Conservation (phyloP, 1,140 invertebrate species). For the Chironomus striatipennis region DNA sequence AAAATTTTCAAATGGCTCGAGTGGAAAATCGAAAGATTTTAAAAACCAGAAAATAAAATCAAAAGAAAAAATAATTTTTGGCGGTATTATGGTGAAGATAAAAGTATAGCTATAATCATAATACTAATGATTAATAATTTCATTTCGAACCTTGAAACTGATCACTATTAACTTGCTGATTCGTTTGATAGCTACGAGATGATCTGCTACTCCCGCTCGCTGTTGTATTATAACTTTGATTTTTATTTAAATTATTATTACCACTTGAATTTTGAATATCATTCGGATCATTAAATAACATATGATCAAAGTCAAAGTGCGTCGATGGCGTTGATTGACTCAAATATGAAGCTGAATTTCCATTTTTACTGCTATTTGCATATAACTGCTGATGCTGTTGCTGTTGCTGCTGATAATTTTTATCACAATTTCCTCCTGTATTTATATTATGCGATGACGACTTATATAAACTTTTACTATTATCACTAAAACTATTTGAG, state of each 20-base stretch:
- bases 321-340: not conserved
- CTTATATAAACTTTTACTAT: conserved; percentile 17
- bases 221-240: conserved; percentile 17
- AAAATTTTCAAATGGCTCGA: no score
- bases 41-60: no score
- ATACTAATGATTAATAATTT: no score
- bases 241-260: not conserved
- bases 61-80: no score
- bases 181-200: conserved; percentile 17
- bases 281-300: not conserved
- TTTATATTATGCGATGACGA: conserved; percentile 17
- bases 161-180: conserved; percentile 14
- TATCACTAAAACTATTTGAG: conserved; percentile 22
- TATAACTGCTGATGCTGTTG: conserved; percentile 5
- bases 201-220: not conserved
- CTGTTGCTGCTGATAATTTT: conserved; percentile 16
- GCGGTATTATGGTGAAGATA: no score
- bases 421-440: conserved; percentile 22
- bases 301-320: conserved; percentile 10
- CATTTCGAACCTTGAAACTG: conserved; percentile 9
- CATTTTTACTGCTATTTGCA: not conserved
- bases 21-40: no score
- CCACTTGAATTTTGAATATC: not conserved
- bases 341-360: conserved; percentile 4
- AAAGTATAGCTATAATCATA: no score